Conservation (phyloP, 2,888 invertebrate genomes). For the Lissonota sp. region DNA sequence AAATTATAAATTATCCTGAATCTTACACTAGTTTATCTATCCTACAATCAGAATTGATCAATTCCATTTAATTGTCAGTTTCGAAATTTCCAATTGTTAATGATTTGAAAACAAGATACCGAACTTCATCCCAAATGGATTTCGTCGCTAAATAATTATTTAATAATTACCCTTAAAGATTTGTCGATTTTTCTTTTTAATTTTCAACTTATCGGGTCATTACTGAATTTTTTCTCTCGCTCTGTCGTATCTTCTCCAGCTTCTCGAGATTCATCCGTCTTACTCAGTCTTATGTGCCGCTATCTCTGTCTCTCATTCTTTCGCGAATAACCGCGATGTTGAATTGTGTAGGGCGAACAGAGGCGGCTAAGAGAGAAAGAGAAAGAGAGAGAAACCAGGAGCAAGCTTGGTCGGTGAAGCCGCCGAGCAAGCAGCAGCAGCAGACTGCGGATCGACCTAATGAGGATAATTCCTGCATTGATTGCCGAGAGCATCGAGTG, state of each 20-base stretch:
- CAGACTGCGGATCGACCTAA: slow-evolving; percentile 79
- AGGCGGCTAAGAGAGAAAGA: slow-evolving; percentile 19
- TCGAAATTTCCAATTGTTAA: too few species aligned
- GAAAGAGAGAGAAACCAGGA: slow-evolving; percentile 54
- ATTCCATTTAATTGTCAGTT: too few species aligned
- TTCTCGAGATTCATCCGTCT: slow-evolving; percentile 52
- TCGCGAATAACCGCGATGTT: slow-evolving; percentile 30
- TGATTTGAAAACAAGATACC: too few species aligned
- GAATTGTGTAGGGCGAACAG: slow-evolving; percentile 30
- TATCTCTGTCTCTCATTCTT: slow-evolving; percentile 49
- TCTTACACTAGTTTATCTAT: too few species aligned
- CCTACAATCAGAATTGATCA: too few species aligned
- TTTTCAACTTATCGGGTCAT: slow-evolving; percentile 12
- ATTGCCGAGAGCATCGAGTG: slow-evolving; percentile 78
- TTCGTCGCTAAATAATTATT: too few species aligned
- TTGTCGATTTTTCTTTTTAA: neutral
- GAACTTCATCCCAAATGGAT: too few species aligned
- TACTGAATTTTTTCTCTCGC: slow-evolving; percentile 47
- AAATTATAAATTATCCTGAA: too few species aligned
- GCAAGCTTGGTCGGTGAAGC: slow-evolving; percentile 65
- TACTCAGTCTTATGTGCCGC: slow-evolving; percentile 37
- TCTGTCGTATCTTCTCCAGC: slow-evolving; percentile 39
- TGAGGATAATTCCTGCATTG: slow-evolving; percentile 83
- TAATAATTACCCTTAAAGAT: too few species aligned
- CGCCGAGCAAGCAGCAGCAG: slow-evolving; percentile 58